phyloP scores from a whole-genome alignment of 1,140 invertebrate genomes.

The Telenomus remus region DNA sequence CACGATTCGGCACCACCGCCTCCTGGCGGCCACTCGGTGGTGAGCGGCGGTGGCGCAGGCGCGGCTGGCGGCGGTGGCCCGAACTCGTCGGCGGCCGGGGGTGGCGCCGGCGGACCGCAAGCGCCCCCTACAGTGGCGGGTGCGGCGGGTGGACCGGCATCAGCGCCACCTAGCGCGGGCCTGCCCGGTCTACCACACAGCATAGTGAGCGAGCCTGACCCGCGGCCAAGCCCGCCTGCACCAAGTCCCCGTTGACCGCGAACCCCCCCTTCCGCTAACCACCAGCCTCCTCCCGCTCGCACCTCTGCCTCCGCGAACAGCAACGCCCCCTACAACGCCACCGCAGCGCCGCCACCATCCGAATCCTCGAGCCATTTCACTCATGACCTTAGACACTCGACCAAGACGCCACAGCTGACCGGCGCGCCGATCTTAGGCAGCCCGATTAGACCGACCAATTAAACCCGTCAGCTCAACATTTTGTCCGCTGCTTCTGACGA shows the following conservation, averaged over 20 bases:
- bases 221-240: constrained; percentile 73
- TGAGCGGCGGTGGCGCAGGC: constrained; percentile 67
- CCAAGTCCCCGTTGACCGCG: constrained; percentile 75
- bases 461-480: constrained; percentile 57
- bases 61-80: constrained; percentile 62
- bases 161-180: constrained; percentile 65
- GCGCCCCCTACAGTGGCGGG: constrained; percentile 66
- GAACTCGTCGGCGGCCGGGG: constrained; percentile 65
- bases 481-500: constrained; percentile 70
- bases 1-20: constrained; percentile 81
- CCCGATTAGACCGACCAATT: constrained; percentile 54
- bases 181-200: constrained; percentile 73
- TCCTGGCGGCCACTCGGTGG: constrained; percentile 76
- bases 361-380: constrained; percentile 63
- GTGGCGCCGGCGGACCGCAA: constrained; percentile 61
- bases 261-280: constrained; percentile 36
- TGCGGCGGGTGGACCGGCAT: constrained; percentile 63
- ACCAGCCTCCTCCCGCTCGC: constrained; percentile 13
- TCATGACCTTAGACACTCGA: constrained; percentile 51
- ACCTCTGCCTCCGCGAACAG: constrained; percentile 22
- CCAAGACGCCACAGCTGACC: constrained; percentile 38
- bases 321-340: constrained; percentile 29
- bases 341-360: constrained; percentile 61
- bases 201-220: constrained; percentile 74
- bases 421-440: constrained; percentile 20